Conservation (phyloP, 30 jellyfish, hydroid and myxozoan genomes). For the Aurelia sp. region DNA sequence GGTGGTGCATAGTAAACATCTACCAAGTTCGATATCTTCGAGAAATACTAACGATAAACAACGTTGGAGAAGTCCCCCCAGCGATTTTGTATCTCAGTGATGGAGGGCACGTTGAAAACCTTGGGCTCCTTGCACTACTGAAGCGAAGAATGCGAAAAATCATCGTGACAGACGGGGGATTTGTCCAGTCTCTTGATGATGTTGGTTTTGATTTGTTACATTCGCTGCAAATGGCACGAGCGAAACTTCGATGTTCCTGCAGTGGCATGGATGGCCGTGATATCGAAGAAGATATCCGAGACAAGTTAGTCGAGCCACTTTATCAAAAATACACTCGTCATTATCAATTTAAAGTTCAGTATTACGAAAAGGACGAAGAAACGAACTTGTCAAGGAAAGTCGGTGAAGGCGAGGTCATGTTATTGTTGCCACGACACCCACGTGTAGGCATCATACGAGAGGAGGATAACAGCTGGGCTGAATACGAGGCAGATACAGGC, state of each 20-base stretch:
- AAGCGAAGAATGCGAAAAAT: constrained; percentile 52
- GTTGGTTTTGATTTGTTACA: constrained; percentile 39
- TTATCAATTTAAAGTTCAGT: constrained; percentile 58
- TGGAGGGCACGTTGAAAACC: constrained; percentile 88
- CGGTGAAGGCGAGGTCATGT: constrained; percentile 58
- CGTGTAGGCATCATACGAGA: constrained; percentile 12
- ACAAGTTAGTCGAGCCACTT: constrained; percentile 63
- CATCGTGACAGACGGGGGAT: constrained; percentile 81
- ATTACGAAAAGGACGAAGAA: constrained; percentile 42
- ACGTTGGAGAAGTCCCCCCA: constrained; percentile 86
- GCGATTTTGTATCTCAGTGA: constrained; percentile 81
- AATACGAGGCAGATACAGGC: constrained; percentile 44
- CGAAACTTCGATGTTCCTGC: constrained; percentile 73
- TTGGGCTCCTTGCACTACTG: constrained; percentile 70
- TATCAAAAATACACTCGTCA: constrained; percentile 31
- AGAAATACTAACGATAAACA: constrained; percentile 55
- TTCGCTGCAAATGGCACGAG: constrained; percentile 78
- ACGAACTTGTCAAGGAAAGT: constrained; percentile 42
- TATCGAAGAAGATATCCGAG: constrained; percentile 70
- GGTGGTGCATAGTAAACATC: constrained; percentile 81
- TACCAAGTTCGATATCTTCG: constrained; percentile 73
- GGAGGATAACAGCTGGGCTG: constrained; percentile 37
- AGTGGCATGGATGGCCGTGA: constrained; percentile 76
- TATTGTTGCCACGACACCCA: constrained; percentile 73
- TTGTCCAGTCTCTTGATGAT: constrained; percentile 1